These are phyloP conservation scores for Eristalinus sepulchralis DNA, from an alignment of 2,888 invertebrate species.

Conservation along the genomic window DNA sequence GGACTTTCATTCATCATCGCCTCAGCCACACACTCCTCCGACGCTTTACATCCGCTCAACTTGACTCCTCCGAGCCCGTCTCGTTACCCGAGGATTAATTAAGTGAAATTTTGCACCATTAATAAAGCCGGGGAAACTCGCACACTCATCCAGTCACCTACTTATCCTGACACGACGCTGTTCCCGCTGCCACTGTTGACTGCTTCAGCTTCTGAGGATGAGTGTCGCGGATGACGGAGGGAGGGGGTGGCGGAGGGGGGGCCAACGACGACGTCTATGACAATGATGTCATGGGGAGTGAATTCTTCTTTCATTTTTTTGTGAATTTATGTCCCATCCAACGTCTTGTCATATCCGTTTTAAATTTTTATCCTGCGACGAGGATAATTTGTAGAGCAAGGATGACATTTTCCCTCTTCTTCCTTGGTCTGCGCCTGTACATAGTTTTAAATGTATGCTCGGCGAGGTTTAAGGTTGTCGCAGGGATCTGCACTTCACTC, in stretches of 20 bases:
- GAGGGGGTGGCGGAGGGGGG: neutral
- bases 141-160: constrained; percentile 45
- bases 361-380: neutral
- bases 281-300: neutral
- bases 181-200: neutral
- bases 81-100: constrained; percentile 62
- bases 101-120: constrained; percentile 65
- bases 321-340: neutral
- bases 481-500: neutral
- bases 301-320: neutral
- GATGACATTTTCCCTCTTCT: neutral
- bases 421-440: neutral
- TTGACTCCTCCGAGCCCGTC: neutral
- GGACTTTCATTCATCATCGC: constrained; percentile 45
- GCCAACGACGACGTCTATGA: neutral
- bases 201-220: neutral
- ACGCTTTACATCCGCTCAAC: neutral
- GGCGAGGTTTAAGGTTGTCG: neutral
- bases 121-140: constrained; percentile 53
- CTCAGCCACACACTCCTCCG: neutral
- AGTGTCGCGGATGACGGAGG: no score
- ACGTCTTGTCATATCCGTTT: neutral
- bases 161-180: constrained; percentile 7
- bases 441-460: neutral
- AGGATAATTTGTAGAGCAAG: neutral